Evolutionary conservation across 2,888 invertebrate species (phyloP), one percentile per base, ranked within the genome.

Genomic region (Hesperia comma): DNA sequence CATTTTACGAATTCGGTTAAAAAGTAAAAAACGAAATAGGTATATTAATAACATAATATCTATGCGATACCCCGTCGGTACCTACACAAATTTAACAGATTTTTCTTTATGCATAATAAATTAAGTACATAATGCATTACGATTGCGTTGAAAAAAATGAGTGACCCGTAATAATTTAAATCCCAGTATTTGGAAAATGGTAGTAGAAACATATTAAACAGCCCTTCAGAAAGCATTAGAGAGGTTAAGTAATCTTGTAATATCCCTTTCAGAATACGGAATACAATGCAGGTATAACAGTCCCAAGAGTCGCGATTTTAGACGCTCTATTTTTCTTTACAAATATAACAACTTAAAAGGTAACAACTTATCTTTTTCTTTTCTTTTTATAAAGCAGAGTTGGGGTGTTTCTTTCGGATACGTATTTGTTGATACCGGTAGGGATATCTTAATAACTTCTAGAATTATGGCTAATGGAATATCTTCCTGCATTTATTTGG

Each of bases 301-400:
- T 61, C 17, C 60, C 10, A 37, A 4, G 19, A 46, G 33, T 15
- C 17, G 17, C 21, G n/a, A 43, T 26, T 58, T 51, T 51, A 64
- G 51, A 64, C 26, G 57, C 8, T 57, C 49, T 53, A 58, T 53
- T 64, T 64, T 53, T 64, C 46, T 63, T 62, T 62, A 62, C 61
- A 49, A 49, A 63, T n/a, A n/a, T n/a, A n/a, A n/a, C n/a, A n/a
- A n/a, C n/a, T 63, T 46, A 49, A 56, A 46, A 56, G 56, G 55
- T 55, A 63, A 63, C 61, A 53, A 61, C 63, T 63, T 63, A 63
- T 63, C 62, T 62, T 6, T n/a, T 26, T 19, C 14, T 46, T 37
- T 14, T 62, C 14, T 46, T 37, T 14, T 62, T 53, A 14, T 49
- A 49, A 49, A 37, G 17, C 8, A 46, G 46, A 17, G 46, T 46